These are phyloP conservation scores for Rotaria magnacalcarata DNA, from an alignment of 2,888 invertebrate genomes.

Conservation along the genomic window DNA sequence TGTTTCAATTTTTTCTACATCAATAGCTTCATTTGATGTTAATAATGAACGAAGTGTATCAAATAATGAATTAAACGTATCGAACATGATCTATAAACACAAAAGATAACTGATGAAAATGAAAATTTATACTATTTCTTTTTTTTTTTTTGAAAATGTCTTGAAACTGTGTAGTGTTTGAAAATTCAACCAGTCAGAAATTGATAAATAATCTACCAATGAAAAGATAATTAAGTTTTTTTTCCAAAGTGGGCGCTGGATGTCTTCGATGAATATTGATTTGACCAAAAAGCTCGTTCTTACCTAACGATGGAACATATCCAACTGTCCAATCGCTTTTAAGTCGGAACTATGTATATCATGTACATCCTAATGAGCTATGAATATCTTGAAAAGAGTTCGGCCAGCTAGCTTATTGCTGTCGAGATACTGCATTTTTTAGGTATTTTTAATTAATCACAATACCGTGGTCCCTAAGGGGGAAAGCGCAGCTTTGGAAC, in stretches of 20 bases:
- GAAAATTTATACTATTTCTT: background rate
- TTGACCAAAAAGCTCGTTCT: too few relatives aligned
- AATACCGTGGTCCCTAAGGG: too few relatives aligned
- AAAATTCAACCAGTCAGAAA: background rate
- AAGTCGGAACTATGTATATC: too few relatives aligned
- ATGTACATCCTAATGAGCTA: too few relatives aligned
- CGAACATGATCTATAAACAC: background rate
- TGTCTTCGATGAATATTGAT: background rate
- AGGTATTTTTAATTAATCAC: too few relatives aligned
- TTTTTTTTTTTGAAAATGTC: background rate
- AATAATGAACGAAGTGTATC: constrained; percentile 19
- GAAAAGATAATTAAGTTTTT: background rate
- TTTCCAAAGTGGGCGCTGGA: background rate
- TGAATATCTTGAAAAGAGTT: too few relatives aligned
- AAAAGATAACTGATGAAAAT: background rate
- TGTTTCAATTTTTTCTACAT: background rate
- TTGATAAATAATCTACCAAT: background rate
- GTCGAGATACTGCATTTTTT: too few relatives aligned
- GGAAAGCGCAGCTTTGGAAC: too few relatives aligned
- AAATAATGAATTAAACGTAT: constrained; percentile 11
- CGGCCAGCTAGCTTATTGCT: too few relatives aligned
- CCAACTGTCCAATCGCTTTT: too few relatives aligned
- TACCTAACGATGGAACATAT: too few relatives aligned
- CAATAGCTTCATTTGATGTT: constrained; percentile 4
- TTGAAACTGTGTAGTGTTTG: background rate